Evolutionary conservation across 92 coral and sea anemone species (phyloP), one percentile per base, ranked within the genome.

Genomic region (Nematostella vectensis): DNA sequence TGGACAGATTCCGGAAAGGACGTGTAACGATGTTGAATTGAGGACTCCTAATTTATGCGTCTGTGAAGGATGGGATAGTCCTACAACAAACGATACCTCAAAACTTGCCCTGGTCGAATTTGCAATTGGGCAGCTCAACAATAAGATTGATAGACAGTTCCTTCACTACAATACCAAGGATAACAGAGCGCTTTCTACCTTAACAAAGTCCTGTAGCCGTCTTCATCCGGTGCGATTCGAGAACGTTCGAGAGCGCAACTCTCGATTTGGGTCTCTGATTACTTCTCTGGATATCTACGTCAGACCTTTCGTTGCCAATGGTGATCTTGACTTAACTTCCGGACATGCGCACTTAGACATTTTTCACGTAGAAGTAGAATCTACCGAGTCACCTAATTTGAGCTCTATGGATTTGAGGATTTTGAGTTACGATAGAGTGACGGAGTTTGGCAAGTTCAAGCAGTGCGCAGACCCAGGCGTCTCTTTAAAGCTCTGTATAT

Each of bases 1-100:
- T 47, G 43, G 75, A 13, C 82, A 68, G 16, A 73, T 88, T 9
- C 19, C 76, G 2, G 38, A 36, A 9, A 74, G 96, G 25, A 79
- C 87, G 23, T 88, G 96, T 44, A 31, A 65, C 45, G 76, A 75
- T 52, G 62, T 88, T 22, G 78, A 83, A 48, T 62, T 88, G n/a
- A 69, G 73, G 23, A 67, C 77, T 20, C 87, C 96, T 2, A 83
- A 79, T 42, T 30, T 79, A 16, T 88, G 96, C 52, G 87, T 88
- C 22, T 88, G 96, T 45, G 75, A 88, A 31, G 96, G 96, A 2
- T 88, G 96, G 96, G 86, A 83, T 36, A 71, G 74, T 15, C 85
- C 93, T 11, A 72, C 80, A 1, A 67, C 79, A 9, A 83, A 83
- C 63, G 76, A 79, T n/a, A 54, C 93, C 1, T 25, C 62, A 1